Evolutionary conservation across 2,888 invertebrate species (phyloP).

Genomic region (Tipula unca): DNA sequence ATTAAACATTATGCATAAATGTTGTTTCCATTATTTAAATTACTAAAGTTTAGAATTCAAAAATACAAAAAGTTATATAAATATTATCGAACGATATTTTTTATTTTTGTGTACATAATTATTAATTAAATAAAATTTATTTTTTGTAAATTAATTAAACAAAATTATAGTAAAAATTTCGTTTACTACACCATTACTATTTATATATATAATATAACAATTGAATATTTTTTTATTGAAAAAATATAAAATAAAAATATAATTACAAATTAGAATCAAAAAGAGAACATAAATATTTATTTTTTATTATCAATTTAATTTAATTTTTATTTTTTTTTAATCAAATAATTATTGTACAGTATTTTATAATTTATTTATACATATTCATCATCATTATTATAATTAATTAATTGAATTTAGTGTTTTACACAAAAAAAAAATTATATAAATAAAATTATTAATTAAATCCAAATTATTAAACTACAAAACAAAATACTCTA

Average conservation of each 20-base stretch:
- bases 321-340: background rate
- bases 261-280: background rate
- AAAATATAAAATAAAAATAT: background rate
- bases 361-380: background rate
- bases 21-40: background rate
- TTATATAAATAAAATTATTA: background rate
- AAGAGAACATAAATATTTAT: background rate
- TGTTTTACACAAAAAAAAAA: background rate
- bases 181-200: background rate
- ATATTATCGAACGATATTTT: background rate
- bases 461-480: background rate
- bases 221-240: slow-evolving; percentile 3
- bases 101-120: background rate
- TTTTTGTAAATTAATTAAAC: background rate
- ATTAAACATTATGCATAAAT: background rate
- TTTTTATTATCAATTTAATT: background rate
- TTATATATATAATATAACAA: background rate
- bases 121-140: background rate
- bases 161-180: background rate
- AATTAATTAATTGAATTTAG: background rate
- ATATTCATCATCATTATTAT: background rate
- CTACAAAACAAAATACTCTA: background rate
- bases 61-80: background rate
- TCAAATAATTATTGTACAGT: background rate
- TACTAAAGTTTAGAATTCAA: background rate